Percentiles rank a stretch among this genome's conserved stretches.
Conservation (phyloP, 2,888 invertebrate genomes). For the Macrophya annulata region DNA sequence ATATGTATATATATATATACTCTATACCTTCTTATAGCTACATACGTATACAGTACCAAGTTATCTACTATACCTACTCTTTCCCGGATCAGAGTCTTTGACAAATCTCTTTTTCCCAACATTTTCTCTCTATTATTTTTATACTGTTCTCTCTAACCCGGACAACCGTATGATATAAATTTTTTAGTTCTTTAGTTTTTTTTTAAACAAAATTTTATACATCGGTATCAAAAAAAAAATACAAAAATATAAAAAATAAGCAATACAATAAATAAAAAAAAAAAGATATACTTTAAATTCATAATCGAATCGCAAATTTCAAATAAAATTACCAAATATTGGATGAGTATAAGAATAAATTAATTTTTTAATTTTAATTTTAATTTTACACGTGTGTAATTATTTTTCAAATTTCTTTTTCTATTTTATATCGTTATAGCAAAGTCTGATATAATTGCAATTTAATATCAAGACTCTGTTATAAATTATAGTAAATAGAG, state of each 20-base stretch:
- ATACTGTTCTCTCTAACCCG: neutral
- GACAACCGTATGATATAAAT: neutral
- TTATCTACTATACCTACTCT: neutral
- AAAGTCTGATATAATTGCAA: neutral
- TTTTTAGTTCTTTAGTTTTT: neutral
- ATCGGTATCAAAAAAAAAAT: too few species aligned
- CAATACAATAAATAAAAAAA: too few species aligned
- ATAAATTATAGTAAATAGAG: neutral
- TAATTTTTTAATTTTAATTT: too few species aligned
- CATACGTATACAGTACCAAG: neutral
- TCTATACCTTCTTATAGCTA: neutral
- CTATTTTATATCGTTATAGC: neutral
- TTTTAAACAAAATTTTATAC: too few species aligned
- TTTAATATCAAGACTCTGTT: neutral
- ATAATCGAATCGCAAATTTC: too few species aligned
- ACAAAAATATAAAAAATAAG: too few species aligned
- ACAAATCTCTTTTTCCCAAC: slow-evolving; percentile 42
- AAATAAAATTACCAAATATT: too few species aligned
- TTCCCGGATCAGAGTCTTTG: slow-evolving; percentile 10
- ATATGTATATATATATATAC: too few species aligned
- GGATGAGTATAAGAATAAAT: too few species aligned
- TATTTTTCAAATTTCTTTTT: too few species aligned
- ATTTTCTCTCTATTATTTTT: neutral
- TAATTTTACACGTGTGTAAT: too few species aligned
- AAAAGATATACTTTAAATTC: too few species aligned